Base-by-base conservation (phyloP, 1,140 invertebrate genomes). In the Sminthurinus signatus region DNA sequence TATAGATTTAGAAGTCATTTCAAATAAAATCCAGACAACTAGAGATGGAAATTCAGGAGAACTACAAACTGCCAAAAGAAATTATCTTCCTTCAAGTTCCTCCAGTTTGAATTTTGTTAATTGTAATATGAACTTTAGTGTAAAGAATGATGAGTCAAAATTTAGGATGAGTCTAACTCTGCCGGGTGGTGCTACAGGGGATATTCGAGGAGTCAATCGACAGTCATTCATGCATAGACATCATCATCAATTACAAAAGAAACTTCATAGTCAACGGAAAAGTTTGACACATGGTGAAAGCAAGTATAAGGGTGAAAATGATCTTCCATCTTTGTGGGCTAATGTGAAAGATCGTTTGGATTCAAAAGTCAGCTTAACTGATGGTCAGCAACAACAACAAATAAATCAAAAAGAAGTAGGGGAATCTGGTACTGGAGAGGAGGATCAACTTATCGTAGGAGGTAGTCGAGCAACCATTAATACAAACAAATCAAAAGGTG, bases 1-100 rank as follows among this genome's bases (percentile, higher is more conserved):
- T 10, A 55, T 64, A 36, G 62, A 64, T 29, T 48, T 64, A 27
- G 62, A 64, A 56, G 46, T 64, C 29, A 51, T 64, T 58, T 58
- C 62, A 12, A 64, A 64, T 21, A 58, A 56, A 42, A 36, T 36
- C 12, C 36, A 4, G 2, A 17, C 36, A 19, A n/a, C n/a, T n/a
- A n/a, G n/a, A n/a, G n/a, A n/a, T n/a, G 54, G 28, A 10, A 23
- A 4, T 56, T 39, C 54, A 25, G 25, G 5, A 48, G 44, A 25
- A 19, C 21, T 46, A 23, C 25, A 36, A 42, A n/a, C n/a, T n/a
- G n/a, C n/a, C n/a, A 36, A 50, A 27, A 19, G 51, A 4, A 51
- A 46, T n/a, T 64, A 64, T 36, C 44, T 64, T 10, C 62, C 62
- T 10, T 46, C 52, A 17, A 57, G 62, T 21, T 64, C 62, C 5